These are phyloP conservation scores for Troides aeacus DNA, from an alignment of 2,888 invertebrate species.

Conservation along the genomic window DNA sequence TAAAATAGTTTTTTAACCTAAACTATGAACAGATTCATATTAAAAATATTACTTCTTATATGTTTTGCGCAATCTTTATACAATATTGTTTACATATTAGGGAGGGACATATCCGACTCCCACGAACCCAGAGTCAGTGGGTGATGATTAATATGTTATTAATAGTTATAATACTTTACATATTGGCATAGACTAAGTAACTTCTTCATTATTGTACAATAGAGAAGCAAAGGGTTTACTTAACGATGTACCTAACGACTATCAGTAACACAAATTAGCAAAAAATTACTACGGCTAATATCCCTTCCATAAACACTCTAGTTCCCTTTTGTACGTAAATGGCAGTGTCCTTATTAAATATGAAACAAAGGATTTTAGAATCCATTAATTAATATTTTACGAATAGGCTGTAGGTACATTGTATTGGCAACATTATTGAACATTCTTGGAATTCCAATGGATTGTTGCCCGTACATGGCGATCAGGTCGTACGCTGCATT, in stretches of 20 bases:
- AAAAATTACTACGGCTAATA: no score
- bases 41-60: no score
- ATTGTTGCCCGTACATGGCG: constrained; percentile 18
- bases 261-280: no score
- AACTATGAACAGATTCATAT: no score
- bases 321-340: no score
- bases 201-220: no score
- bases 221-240: no score
- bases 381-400: background rate
- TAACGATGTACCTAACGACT: no score
- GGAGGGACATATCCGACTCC: constrained; percentile 1
- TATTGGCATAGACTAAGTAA: no score
- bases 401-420: background rate
- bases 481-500: constrained; percentile 21
- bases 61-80: background rate
- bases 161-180: background rate
- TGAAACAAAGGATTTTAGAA: background rate
- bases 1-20: no score
- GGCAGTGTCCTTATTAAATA: background rate
- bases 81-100: constrained; percentile 3
- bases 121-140: background rate
- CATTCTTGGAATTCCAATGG: constrained; percentile 23
- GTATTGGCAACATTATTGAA: constrained; percentile 16
- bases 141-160: background rate
- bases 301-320: no score